Percentiles rank a stretch among this genome's conserved stretches.
Evolutionary conservation across 2,888 invertebrate species (phyloP).

Genomic region (Penaeus monodon): DNA sequence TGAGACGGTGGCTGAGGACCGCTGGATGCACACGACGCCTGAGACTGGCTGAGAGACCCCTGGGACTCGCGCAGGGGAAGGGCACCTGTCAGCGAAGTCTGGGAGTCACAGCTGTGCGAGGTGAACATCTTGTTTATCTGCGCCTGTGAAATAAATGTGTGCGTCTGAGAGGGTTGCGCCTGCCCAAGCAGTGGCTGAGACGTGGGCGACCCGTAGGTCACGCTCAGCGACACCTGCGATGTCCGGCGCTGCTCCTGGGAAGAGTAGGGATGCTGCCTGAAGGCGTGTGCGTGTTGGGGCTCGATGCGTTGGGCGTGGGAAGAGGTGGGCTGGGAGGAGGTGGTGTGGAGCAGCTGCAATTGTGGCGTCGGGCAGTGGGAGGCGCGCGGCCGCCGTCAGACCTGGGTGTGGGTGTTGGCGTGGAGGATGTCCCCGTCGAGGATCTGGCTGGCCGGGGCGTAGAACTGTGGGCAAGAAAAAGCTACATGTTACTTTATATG

Average conservation of each 20-base stretch:
- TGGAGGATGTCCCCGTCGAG: conserved; percentile 56
- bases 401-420: conserved; percentile 62
- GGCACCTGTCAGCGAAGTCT: conserved; percentile 44
- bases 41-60: conserved; percentile 35
- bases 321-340: conserved; percentile 28
- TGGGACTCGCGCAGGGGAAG: conserved; percentile 50
- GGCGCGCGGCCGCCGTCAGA: conserved; percentile 60
- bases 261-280: conserved; percentile 36
- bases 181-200: conserved; percentile 44
- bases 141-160: conserved; percentile 40
- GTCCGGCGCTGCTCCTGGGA: conserved; percentile 47
- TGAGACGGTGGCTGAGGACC: conserved; percentile 2
- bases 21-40: conserved; percentile 35
- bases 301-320: conserved; percentile 27
- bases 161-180: conserved; percentile 26
- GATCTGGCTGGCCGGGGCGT: conserved; percentile 57
- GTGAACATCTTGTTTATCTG: conserved; percentile 48
- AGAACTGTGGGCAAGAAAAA: conserved; percentile 37
- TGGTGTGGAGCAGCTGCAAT: conserved; percentile 41
- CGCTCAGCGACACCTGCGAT: conserved; percentile 44
- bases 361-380: conserved; percentile 46
- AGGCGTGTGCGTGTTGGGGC: conserved; percentile 39
- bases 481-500: too few species aligned
- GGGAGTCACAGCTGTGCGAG: conserved; percentile 48
- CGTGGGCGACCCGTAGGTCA: conserved; percentile 38